These are phyloP conservation scores for Nineta flava DNA, from an alignment of 2,888 invertebrate species.

Conservation along the genomic window DNA sequence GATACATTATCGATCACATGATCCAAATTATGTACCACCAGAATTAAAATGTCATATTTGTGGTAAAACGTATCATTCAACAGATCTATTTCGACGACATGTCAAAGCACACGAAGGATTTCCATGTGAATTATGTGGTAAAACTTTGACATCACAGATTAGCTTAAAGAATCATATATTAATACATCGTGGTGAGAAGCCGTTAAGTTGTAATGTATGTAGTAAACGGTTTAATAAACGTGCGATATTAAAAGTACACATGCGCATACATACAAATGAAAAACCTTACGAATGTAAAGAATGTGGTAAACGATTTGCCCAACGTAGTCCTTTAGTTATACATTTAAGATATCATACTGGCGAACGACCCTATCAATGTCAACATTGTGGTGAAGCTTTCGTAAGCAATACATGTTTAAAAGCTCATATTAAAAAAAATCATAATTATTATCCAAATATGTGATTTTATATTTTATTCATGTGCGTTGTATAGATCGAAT, in stretches of 20 bases:
- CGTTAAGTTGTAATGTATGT: slow-evolving; percentile 29
- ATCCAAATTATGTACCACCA: slow-evolving; percentile 7
- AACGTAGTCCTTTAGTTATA: slow-evolving; percentile 30
- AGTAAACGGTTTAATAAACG: slow-evolving; percentile 31
- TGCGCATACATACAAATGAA: slow-evolving; percentile 31
- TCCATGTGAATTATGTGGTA: slow-evolving; percentile 30
- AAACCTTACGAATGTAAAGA: slow-evolving; percentile 32
- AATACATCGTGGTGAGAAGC: slow-evolving; percentile 31
- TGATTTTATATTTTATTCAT: not conserved
- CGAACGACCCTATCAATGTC: slow-evolving; percentile 32
- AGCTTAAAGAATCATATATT: slow-evolving; percentile 29
- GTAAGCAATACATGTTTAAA: slow-evolving; percentile 16
- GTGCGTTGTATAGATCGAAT: no score
- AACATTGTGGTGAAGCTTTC: slow-evolving; percentile 28
- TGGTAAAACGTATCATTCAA: slow-evolving; percentile 23
- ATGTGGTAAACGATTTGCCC: slow-evolving; percentile 31
- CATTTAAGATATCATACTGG: slow-evolving; percentile 20
- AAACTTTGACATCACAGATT: slow-evolving; percentile 28
- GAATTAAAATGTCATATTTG: slow-evolving; percentile 21
- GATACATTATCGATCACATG: slow-evolving; percentile 11
- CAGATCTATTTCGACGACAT: slow-evolving; percentile 23
- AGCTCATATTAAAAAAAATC: slow-evolving; percentile 9
- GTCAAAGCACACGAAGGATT: slow-evolving; percentile 26
- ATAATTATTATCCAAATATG: slow-evolving; percentile 3
- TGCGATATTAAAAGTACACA: slow-evolving; percentile 28